Evolutionary conservation across 30 jellyfish, hydroid and myxozoan genomes (phyloP), one percentile per base, ranked within the genome.

Genomic region (Hydra vulgaris): DNA sequence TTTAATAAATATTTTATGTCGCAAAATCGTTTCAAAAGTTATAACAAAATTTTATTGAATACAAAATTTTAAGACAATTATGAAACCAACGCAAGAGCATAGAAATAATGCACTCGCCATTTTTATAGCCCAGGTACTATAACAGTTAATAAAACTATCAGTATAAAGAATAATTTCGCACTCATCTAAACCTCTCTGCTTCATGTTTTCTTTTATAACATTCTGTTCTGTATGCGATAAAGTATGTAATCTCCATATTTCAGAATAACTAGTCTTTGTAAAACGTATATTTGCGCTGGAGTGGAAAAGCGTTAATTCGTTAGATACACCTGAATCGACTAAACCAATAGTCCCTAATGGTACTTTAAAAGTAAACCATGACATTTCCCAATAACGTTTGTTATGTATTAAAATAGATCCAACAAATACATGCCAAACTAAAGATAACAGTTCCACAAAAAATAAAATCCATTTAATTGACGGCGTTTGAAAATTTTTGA

Each of bases 311-410:
- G 90, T 83, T 25, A 83, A 27, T 40, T 76, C 88, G n/a, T 83
- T 27, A 8, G 90, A 83, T 15, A 53, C 72, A 0, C 90, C 85
- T 52, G 85, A 67, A n/a, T 83, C 90, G 71, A 83, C 85, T 24
- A 83, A 54, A 52, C 90, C 90, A 55, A 83, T 83, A 16, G 90
- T 83, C n/a, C 90, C 90, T 8, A 40, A 23, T 21, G 90, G 90
- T 25, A 83, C 90, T 53, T 55, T 27, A 73, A 83, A 74, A 18
- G 90, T 74, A 77, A 83, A 83, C 90, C 90, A 83, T 18, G 88
- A 68, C 0, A 26, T 66, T 55, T 55, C 53, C 90, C 90, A 83
- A 26, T 17, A 26, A 52, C 72, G 66, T 27, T 66, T 21, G 71
- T 83, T 83, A 18, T 69, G 88, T 0, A 61, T 8, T 1, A 83